Evolutionary conservation across 2,113 vertebrate species (phyloP).

Genomic region (Bos javanicus): DNA sequence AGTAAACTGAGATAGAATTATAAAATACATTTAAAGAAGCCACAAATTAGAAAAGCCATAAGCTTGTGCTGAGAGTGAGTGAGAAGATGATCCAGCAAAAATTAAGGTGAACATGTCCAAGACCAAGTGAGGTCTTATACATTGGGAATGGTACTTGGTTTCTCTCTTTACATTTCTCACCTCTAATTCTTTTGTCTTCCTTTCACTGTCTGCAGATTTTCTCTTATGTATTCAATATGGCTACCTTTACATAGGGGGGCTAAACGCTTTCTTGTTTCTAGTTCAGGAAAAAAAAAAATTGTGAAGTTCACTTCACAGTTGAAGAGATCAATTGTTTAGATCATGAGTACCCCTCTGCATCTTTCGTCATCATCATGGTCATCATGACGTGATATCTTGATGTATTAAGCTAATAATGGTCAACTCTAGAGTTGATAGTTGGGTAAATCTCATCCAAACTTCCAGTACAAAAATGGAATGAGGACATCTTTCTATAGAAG

Average conservation of each 20-base stretch:
- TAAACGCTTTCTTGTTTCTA: not conserved
- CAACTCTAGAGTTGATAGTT: not conserved
- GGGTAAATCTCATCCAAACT: not conserved
- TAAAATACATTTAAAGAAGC: not conserved
- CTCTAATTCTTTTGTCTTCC: not conserved
- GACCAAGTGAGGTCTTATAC: not conserved
- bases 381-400: not conserved
- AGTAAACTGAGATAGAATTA: not conserved
- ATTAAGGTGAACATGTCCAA: constrained; percentile 5
- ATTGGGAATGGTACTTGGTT: not conserved
- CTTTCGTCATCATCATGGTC: not conserved
- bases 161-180: not conserved
- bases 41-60: not conserved
- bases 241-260: fast-evolving
- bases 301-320: not conserved
- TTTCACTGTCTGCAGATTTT: not conserved
- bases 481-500: not conserved
- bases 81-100: not conserved
- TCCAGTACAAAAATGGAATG: not conserved
- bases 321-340: not conserved
- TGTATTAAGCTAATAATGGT: not conserved
- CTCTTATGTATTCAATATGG: not conserved
- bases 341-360: not conserved
- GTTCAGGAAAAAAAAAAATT: not conserved
- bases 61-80: not conserved